These are phyloP conservation scores for Cerastis rubricosa DNA, from an alignment of 2,888 invertebrate species.

Conservation along the genomic window DNA sequence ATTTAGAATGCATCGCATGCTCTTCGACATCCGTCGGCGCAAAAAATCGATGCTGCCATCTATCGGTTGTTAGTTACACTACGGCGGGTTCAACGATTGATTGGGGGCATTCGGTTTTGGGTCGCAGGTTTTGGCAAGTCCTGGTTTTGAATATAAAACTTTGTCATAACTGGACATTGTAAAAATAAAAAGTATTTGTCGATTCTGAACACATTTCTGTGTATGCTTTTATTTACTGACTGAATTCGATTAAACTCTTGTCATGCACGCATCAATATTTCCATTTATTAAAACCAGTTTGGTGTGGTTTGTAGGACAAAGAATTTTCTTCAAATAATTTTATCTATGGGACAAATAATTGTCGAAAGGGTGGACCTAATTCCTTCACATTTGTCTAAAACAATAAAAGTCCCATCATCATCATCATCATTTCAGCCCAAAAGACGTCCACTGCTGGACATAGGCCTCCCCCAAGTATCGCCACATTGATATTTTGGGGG, in stretches of 20 bases:
- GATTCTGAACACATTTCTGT: conserved; percentile 27
- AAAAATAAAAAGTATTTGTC: conserved; percentile 24
- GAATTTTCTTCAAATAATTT: background rate
- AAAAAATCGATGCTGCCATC: conserved; percentile 86
- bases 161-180: conserved; percentile 53
- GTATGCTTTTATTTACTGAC: conserved; percentile 8
- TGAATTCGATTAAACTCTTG: background rate
- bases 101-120: conserved; percentile 55
- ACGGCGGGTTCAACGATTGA: conserved; percentile 66
- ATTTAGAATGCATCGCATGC: conserved; percentile 90
- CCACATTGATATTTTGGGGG: no score
- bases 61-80: conserved; percentile 82
- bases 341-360: background rate
- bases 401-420: background rate
- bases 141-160: conserved; percentile 52
- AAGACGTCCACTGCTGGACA: no score
- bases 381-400: background rate
- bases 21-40: conserved; percentile 87
- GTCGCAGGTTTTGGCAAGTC: conserved; percentile 36
- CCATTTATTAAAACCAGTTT: background rate
- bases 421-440: no score
- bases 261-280: background rate
- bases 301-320: background rate
- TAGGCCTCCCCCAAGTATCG: no score
- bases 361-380: background rate